A percentile compares a stretch with the other conserved stretches of the same genome.
Evolutionary conservation across 2,797 vertebrate species (phyloP).

Genomic region (Rhodeus uyekii): DNA sequence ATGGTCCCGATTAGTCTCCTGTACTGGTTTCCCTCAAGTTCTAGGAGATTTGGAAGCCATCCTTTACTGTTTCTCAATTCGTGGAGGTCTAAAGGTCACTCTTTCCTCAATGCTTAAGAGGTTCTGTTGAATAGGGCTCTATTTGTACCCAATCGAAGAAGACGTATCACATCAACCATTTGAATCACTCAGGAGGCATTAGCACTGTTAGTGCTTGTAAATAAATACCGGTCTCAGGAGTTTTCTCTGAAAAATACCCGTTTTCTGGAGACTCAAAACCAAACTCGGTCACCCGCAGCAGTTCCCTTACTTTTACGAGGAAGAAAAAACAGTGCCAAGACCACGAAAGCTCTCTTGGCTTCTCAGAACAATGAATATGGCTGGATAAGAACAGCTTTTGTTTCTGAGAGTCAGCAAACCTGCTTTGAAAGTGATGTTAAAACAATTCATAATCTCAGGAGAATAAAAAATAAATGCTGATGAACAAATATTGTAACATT

Average conservation of each 20-base stretch:
- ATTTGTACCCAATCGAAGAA: slow-evolving; percentile 36
- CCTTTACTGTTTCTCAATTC: slow-evolving; percentile 23
- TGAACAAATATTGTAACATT: neutral
- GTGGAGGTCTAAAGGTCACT: slow-evolving; percentile 21
- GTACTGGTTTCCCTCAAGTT: slow-evolving; percentile 31
- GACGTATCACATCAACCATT: slow-evolving; percentile 26
- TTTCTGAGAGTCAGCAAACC: neutral
- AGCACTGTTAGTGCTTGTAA: slow-evolving; percentile 46
- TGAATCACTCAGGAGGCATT: slow-evolving; percentile 45
- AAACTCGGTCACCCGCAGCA: slow-evolving; percentile 15
- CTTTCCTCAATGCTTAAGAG: slow-evolving; percentile 27
- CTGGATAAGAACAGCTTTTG: slow-evolving; percentile 9
- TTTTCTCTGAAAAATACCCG: slow-evolving; percentile 37
- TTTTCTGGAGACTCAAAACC: slow-evolving; percentile 30
- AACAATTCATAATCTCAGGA: neutral
- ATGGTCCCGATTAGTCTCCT: slow-evolving; percentile 16
- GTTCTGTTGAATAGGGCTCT: slow-evolving; percentile 35
- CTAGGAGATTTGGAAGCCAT: slow-evolving; percentile 19
- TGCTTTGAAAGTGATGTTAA: neutral
- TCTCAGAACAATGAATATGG: slow-evolving; percentile 27
- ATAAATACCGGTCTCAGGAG: slow-evolving; percentile 38
- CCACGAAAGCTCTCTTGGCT: slow-evolving; percentile 9
- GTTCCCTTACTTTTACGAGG: neutral
- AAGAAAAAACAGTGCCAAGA: neutral
- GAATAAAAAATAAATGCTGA: neutral